A percentile compares a stretch with the other conserved stretches of the same genome.
Evolutionary conservation across 1,140 invertebrate genomes (phyloP).

Genomic region (Spodoptera frugiperda): DNA sequence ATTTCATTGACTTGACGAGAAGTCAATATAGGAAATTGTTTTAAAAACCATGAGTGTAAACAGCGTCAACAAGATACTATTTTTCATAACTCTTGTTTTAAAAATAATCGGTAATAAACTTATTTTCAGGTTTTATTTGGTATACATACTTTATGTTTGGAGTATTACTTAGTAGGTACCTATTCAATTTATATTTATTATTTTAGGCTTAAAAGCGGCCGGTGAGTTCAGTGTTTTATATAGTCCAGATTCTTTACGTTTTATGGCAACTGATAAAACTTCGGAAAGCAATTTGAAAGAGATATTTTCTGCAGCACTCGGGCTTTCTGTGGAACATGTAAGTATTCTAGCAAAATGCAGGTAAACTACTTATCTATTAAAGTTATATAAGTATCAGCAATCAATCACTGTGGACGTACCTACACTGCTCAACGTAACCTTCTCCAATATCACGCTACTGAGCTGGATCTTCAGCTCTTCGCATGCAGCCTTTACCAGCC

Average conservation of each 20-base stretch:
- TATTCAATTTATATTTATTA: slow-evolving; percentile 59
- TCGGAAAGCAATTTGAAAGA: slow-evolving; percentile 89
- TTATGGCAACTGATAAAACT: slow-evolving; percentile 85
- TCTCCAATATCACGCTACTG: not conserved
- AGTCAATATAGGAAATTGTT: no score
- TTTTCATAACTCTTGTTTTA: slow-evolving; percentile 70
- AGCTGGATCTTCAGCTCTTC: no score
- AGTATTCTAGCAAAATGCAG: not conserved
- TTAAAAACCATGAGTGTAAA: no score
- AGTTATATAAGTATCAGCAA: no score
- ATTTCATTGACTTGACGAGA: no score
- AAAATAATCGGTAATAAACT: slow-evolving; percentile 70
- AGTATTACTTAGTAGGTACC: not conserved
- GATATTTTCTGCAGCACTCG: slow-evolving; percentile 89
- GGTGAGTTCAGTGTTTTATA: slow-evolving; percentile 90
- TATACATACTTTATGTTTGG: slow-evolving; percentile 10
- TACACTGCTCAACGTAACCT: not conserved
- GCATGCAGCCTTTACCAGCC: not conserved
- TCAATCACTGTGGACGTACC: no score
- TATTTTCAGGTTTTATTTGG: slow-evolving; percentile 15
- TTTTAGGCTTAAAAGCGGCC: slow-evolving; percentile 86
- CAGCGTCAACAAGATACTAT: slow-evolving; percentile 64
- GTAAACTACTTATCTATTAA: no score
- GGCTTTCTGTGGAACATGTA: slow-evolving; percentile 88
- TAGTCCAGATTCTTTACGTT: slow-evolving; percentile 88